Base-by-base conservation (phyloP, 2,888 invertebrate genomes). In the Coenonympha arcania region DNA sequence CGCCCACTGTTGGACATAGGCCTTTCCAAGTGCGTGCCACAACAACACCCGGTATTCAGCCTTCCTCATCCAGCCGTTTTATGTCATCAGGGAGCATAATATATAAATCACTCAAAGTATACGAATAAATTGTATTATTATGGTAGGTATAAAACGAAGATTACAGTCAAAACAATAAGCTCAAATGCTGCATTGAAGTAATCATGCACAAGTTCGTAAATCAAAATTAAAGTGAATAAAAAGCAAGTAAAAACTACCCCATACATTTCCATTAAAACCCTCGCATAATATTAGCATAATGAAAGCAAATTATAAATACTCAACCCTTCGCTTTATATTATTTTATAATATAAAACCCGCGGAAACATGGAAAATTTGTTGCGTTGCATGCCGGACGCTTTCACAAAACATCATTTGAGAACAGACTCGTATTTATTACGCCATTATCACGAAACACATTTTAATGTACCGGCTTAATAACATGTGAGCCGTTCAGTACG, bases 391-490 rank as follows among this genome's bases (percentile, higher is more conserved):
- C 53, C 53, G 57, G 56, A 56, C 55, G 51, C 40, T 55, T n/a
- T 50, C 47, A 51, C 55, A 50, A 56, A 56, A 55, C 52, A 57
- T 50, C 57, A 56, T 57, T 56, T 56, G 53, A 53, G 51, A 52
- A 54, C 43, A 49, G 49, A 39, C 44, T 57, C 48, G 54, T 57
- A 57, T 57, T 57, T 57, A 57, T 56, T 56, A 54, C 41, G 53
- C 56, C 36, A 56, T 57, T 57, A 57, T 57, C 56, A 57, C 55
- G 57, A 47, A 57, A 51, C 55, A 50, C 55, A 50, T 57, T 57
- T 55, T 53, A 56, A 57, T 53, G 51, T 57, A 56, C 51, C 48
- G 39, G 34, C 53, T 50, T 50, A 54, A 48, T 50, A 54, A 47
- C 47, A 48, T 50, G 50, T 55, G 52, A 45, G 50, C 37, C 28